Evolutionary conservation across 2,797 vertebrate genomes (phyloP).

Genomic region (Scyliorhinus canicula): DNA sequence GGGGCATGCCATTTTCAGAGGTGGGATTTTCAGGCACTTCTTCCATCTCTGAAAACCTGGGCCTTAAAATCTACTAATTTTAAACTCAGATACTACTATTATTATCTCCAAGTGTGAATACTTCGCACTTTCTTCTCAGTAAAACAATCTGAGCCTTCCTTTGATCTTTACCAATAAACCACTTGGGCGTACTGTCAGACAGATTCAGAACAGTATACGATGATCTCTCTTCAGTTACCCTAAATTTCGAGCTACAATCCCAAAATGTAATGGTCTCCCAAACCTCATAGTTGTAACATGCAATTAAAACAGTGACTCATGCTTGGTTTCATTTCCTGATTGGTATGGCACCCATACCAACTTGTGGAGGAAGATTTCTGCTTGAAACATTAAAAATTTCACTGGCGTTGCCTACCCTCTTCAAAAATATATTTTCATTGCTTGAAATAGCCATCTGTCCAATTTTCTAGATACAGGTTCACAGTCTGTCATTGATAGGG

Average conservation of each 20-base stretch:
- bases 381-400: conserved; percentile 39
- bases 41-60: too few relatives aligned
- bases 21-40: too few relatives aligned
- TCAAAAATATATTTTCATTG: conserved; percentile 30
- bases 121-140: too few relatives aligned
- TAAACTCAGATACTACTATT: too few relatives aligned
- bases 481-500: not conserved
- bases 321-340: conserved; percentile 46
- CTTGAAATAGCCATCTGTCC: conserved; percentile 25
- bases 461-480: not conserved
- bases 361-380: conserved; percentile 40
- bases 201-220: not conserved
- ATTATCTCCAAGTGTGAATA: too few relatives aligned
- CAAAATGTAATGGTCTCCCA: not conserved
- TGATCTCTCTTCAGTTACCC: not conserved
- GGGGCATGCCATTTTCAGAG: too few relatives aligned
- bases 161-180: not conserved
- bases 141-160: not conserved
- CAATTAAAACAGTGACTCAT: conserved; percentile 47
- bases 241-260: not conserved
- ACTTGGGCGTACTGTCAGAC: not conserved
- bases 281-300: not conserved
- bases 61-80: too few relatives aligned
- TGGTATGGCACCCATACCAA: conserved; percentile 47
- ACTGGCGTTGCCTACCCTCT: conserved; percentile 43